Evolutionary conservation across 2,113 vertebrate species (phyloP).

Genomic region (Gobiocypris rarus): DNA sequence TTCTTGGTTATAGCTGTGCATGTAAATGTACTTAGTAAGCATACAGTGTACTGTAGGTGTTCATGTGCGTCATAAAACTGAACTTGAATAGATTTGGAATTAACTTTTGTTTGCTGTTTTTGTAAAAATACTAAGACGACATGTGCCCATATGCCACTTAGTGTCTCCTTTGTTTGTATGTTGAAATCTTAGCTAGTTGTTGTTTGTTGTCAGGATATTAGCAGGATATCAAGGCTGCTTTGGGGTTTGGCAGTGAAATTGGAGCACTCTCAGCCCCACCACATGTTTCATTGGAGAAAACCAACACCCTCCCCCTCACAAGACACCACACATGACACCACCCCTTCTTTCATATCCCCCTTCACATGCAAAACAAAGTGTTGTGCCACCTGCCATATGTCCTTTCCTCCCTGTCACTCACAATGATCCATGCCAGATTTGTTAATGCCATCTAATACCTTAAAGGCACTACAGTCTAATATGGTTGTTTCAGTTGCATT

Average conservation of each 20-base stretch:
- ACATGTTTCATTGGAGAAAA: slow-evolving; percentile 28
- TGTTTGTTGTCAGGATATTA: slow-evolving; percentile 33
- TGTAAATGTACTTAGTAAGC: neutral
- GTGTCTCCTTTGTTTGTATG: slow-evolving; percentile 21
- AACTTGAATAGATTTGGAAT: neutral
- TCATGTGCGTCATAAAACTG: neutral
- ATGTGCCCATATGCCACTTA: neutral
- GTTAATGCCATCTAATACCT: slow-evolving; percentile 22
- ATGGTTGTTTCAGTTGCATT: slow-evolving; percentile 14
- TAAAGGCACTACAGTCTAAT: neutral
- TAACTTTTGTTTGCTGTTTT: neutral
- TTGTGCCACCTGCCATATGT: slow-evolving; percentile 34
- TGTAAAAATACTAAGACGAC: neutral
- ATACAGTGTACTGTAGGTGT: neutral
- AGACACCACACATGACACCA: slow-evolving; percentile 7
- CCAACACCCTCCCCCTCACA: slow-evolving; percentile 5
- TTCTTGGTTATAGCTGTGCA: neutral
- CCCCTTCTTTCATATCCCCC: neutral
- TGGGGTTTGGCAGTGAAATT: slow-evolving; percentile 5
- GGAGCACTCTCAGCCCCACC: neutral
- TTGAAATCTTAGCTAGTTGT: neutral
- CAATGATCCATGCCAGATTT: slow-evolving; percentile 6
- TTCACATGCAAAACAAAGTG: slow-evolving; percentile 19
- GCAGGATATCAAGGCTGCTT: slow-evolving; percentile 14
- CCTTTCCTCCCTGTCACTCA: neutral